These are phyloP conservation scores for Aphelocoma californica DNA, from an alignment of 2,797 vertebrate species.

Conservation along the genomic window DNA sequence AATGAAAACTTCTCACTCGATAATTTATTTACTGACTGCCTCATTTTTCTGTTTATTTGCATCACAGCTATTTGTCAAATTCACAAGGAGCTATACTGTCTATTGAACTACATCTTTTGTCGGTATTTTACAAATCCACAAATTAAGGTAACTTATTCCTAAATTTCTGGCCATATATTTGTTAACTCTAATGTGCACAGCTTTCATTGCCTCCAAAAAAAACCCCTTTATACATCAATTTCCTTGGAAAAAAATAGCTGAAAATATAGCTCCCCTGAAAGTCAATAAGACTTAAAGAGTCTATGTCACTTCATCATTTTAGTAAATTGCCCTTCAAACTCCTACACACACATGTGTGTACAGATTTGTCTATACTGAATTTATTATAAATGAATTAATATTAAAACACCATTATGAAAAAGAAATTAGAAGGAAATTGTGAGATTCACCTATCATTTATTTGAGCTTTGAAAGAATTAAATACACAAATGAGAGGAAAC, in stretches of 20 bases:
- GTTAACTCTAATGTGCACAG: neutral
- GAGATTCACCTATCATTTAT: neutral
- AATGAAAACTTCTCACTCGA: fast-evolving
- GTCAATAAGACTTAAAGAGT: neutral
- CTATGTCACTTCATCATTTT: neutral
- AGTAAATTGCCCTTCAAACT: neutral
- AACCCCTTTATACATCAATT: neutral
- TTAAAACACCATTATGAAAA: conserved; percentile 1
- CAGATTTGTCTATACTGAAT: neutral
- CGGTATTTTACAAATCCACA: neutral
- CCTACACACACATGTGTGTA: neutral
- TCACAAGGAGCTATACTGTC: neutral
- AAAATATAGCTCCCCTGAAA: neutral
- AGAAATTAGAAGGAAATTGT: neutral
- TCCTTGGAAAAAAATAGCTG: neutral
- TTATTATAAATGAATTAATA: neutral
- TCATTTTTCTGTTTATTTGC: neutral
- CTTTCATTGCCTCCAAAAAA: neutral
- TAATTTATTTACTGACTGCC: neutral
- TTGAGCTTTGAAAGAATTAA: conserved; percentile 6
- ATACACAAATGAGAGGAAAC: neutral
- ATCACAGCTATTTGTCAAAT: neutral
- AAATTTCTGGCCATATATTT: neutral
- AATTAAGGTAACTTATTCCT: neutral
- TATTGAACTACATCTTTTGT: neutral